Conservation (phyloP, 2,888 invertebrate genomes). For the Nephrotoma appendiculata region DNA sequence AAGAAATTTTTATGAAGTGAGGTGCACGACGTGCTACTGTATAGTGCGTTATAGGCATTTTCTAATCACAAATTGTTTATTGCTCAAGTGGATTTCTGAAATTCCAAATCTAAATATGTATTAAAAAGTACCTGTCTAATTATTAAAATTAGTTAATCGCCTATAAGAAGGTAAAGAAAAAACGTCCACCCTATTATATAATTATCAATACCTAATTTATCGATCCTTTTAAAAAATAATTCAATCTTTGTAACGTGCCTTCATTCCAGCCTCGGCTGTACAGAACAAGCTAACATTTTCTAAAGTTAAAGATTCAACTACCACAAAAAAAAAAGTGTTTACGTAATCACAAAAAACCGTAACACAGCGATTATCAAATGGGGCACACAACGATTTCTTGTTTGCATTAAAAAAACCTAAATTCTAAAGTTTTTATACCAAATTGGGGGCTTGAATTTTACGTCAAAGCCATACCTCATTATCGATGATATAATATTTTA, state of each 20-base stretch:
- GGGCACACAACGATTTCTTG: neutral
- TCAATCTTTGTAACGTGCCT: neutral
- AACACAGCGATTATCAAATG: neutral
- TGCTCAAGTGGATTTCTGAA: neutral
- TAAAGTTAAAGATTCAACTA: neutral
- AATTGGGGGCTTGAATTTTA: neutral
- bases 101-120: neutral
- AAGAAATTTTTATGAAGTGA: neutral
- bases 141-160: too few relatives aligned
- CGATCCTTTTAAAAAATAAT: neutral
- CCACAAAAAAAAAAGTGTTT: neutral
- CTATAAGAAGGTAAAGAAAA: too few relatives aligned
- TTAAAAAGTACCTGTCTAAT: too few relatives aligned
- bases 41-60: neutral
- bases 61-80: neutral
- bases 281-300: neutral
- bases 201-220: neutral
- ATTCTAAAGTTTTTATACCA: neutral
- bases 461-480: neutral
- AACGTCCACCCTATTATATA: neutral
- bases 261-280: neutral
- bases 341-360: neutral
- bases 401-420: neutral
- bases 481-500: neutral
- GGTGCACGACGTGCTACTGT: neutral